Conservation (phyloP, 2,113 vertebrate species). For the Carassius gibelio region DNA sequence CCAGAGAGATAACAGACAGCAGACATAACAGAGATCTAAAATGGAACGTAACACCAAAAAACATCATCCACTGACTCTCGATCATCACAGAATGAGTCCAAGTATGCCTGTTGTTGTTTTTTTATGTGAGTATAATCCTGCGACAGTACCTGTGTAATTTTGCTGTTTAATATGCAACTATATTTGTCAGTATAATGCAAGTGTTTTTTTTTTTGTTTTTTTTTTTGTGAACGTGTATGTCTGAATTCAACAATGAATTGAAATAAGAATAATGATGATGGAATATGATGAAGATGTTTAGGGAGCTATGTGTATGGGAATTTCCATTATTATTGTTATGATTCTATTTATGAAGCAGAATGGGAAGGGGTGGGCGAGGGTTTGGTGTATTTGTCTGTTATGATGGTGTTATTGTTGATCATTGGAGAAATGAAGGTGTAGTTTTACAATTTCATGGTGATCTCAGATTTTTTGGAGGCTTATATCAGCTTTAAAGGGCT, state of each 20-base stretch:
- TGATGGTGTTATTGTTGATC: neutral
- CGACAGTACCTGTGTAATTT: constrained; percentile 53
- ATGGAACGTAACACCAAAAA: neutral
- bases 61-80: constrained; percentile 16
- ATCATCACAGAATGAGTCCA: neutral
- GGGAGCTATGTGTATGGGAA: constrained; percentile 37
- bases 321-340: constrained; percentile 39
- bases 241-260: constrained; percentile 30
- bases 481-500: constrained; percentile 24
- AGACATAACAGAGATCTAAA: neutral
- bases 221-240: constrained; percentile 37
- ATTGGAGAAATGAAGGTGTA: neutral
- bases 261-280: constrained; percentile 37
- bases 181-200: constrained; percentile 60
- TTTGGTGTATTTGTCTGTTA: constrained; percentile 47
- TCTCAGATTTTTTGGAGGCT: neutral
- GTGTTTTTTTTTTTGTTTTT: constrained; percentile 13
- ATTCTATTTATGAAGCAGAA: constrained; percentile 44
- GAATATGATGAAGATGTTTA: constrained; percentile 25
- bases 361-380: constrained; percentile 16
- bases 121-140: constrained; percentile 47
- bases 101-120: constrained; percentile 47
- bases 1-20: constrained; percentile 21
- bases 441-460: neutral
- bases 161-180: constrained; percentile 62